phyloP scores from a whole-genome alignment of 2,113 vertebrate species.

The Ochotona curzoniae region DNA sequence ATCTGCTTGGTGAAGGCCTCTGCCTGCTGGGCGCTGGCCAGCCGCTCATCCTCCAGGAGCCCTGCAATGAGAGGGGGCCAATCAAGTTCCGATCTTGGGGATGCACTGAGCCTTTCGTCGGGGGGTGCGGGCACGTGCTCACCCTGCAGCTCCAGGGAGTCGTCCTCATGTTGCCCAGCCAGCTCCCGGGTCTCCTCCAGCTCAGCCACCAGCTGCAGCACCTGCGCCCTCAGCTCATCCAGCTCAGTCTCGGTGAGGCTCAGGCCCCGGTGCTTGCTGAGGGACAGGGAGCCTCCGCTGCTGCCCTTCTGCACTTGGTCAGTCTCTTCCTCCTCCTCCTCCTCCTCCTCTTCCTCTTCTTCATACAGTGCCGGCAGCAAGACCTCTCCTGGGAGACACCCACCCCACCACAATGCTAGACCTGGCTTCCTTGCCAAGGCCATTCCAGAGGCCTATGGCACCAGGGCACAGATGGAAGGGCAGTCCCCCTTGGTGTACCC shows the following conservation, averaged over 20 bases:
- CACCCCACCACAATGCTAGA: not conserved
- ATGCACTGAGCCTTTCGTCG: conserved; percentile 58
- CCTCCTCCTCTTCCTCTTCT: conserved; percentile 77
- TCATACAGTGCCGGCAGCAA: conserved; percentile 82
- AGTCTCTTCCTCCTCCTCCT: conserved; percentile 72
- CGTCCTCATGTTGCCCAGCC: conserved; percentile 91
- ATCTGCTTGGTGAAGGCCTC: conserved; percentile 83
- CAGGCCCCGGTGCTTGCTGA: conserved; percentile 82
- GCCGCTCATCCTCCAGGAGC: conserved; percentile 91
- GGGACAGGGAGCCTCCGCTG: conserved; percentile 67
- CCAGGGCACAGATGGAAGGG: not conserved
- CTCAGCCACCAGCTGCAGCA: conserved; percentile 89
- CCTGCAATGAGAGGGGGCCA: conserved; percentile 79
- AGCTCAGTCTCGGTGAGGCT: conserved; percentile 89
- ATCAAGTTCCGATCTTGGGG: not conserved
- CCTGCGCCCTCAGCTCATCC: conserved; percentile 88
- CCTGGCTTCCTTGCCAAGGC: not conserved
- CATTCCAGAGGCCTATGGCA: not conserved
- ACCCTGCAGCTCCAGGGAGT: conserved; percentile 92
- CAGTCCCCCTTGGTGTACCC: conserved; percentile 57
- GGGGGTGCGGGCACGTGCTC: conserved; percentile 54
- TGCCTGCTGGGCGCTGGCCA: conserved; percentile 90
- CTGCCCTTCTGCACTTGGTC: conserved; percentile 75
- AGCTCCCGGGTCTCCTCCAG: conserved; percentile 90
- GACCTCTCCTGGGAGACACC: conserved; percentile 74